These are phyloP conservation scores for Diploscapter pachys DNA, from an alignment of 1,140 invertebrate species.

Conservation along the genomic window DNA sequence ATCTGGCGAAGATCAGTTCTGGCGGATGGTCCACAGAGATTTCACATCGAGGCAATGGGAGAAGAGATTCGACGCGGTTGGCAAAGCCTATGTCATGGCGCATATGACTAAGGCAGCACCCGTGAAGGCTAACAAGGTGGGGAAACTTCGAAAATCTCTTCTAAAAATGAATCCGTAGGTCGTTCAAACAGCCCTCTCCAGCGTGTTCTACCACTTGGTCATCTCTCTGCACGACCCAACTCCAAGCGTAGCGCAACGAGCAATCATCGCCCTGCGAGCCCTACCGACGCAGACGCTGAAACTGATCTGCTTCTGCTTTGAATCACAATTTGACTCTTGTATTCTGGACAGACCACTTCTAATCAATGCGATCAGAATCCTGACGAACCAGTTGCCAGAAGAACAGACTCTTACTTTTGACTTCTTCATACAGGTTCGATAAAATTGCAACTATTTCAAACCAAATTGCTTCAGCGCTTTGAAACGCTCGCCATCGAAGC, in stretches of 20 bases:
- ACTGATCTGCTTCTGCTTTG: conserved; percentile 62
- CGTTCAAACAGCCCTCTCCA: conserved; percentile 87
- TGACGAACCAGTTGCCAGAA: conserved; percentile 86
- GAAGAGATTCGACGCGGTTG: conserved; percentile 76
- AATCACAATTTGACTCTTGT: conserved; percentile 70
- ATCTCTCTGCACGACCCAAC: conserved; percentile 92
- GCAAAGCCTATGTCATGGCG: conserved; percentile 51
- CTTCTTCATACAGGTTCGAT: conserved; percentile 73
- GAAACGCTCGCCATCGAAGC: conserved; percentile 91
- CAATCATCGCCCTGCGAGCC: conserved; percentile 85
- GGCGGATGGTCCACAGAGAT: conserved; percentile 84
- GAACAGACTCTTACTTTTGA: conserved; percentile 89
- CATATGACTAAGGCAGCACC: conserved; percentile 76
- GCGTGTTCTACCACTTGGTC: conserved; percentile 92
- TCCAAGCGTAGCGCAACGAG: conserved; percentile 85
- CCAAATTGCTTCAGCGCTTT: conserved; percentile 71
- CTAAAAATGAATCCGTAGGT: too few species aligned
- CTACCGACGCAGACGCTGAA: conserved; percentile 74
- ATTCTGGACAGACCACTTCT: conserved; percentile 94
- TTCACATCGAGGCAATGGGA: conserved; percentile 87
- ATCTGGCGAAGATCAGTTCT: conserved; percentile 86
- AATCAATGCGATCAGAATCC: conserved; percentile 87
- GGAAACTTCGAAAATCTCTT: too few species aligned
- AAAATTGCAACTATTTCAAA: too few species aligned
- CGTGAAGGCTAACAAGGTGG: conserved; percentile 73